These are phyloP conservation scores for Acromyrmex heyeri DNA, from an alignment of 1,140 invertebrate species.

Conservation along the genomic window DNA sequence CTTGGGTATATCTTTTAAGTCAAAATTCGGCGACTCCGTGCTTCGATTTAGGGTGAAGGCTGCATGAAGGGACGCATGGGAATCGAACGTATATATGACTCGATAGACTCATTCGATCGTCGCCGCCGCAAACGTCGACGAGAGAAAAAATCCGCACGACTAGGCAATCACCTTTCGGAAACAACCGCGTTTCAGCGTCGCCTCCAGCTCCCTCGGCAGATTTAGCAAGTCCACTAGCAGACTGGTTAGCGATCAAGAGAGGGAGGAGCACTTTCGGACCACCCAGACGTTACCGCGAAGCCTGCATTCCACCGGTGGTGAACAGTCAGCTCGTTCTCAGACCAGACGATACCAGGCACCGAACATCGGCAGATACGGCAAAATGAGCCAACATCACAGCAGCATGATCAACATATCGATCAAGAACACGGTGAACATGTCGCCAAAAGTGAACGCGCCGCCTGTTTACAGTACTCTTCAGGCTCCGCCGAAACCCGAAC, in stretches of 20 bases:
- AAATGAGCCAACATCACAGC: conserved; percentile 87
- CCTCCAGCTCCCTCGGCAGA: conserved; percentile 89
- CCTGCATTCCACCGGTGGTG: conserved; percentile 84
- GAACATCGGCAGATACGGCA: conserved; percentile 37
- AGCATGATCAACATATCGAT: conserved; percentile 93
- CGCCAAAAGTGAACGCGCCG: conserved; percentile 74
- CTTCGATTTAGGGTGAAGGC: conserved; percentile 70
- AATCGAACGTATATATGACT: conserved; percentile 17
- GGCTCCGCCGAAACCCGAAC: conserved; percentile 90
- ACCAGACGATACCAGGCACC: conserved; percentile 38
- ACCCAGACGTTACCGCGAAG: conserved; percentile 93
- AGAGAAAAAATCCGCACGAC: conserved; percentile 31
- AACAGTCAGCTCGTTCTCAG: conserved; percentile 40
- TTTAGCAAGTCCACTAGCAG: conserved; percentile 93
- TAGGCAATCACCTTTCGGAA: conserved; percentile 57
- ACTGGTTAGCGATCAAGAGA: conserved; percentile 87
- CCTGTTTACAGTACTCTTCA: conserved; percentile 74
- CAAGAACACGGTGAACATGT: conserved; percentile 88
- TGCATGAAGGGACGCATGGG: conserved; percentile 72
- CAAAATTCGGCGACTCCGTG: conserved; percentile 43
- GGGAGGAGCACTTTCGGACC: conserved; percentile 88
- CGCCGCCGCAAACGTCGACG: conserved; percentile 19
- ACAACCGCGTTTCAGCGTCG: conserved; percentile 76
- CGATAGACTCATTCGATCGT: conserved; percentile 41
- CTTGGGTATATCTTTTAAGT: conserved; percentile 58